These are phyloP conservation scores for Drosophila nannoptera DNA, from an alignment of 1,140 invertebrate species.

Conservation along the genomic window DNA sequence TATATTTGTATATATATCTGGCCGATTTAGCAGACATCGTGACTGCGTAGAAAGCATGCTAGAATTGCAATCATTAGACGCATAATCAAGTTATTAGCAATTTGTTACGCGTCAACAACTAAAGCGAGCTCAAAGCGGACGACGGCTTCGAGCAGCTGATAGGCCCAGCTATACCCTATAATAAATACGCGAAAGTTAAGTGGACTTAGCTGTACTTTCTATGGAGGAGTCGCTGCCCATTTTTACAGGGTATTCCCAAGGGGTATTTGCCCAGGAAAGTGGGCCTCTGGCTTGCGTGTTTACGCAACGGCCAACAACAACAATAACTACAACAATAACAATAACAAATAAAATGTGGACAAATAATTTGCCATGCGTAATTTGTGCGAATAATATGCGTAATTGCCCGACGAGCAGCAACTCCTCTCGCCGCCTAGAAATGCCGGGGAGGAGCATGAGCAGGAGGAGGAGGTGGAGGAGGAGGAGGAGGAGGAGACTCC, in stretches of 20 bases:
- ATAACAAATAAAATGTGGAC: constrained; percentile 61
- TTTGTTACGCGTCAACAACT: constrained; percentile 63
- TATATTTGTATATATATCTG: constrained; percentile 30
- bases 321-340: constrained; percentile 45
- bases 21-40: constrained; percentile 16
- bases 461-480: too few relatives aligned
- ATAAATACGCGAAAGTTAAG: neutral
- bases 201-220: too few relatives aligned
- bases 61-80: constrained; percentile 68
- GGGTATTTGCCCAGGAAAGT: neutral
- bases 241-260: constrained; percentile 13
- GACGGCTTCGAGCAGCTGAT: too few relatives aligned
- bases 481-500: neutral
- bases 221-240: too few relatives aligned
- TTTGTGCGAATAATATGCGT: constrained; percentile 77
- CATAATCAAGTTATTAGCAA: constrained; percentile 77
- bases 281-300: constrained; percentile 52
- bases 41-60: constrained; percentile 8
- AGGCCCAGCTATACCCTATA: constrained; percentile 3
- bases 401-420: constrained; percentile 50
- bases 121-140: constrained; percentile 7
- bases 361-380: constrained; percentile 74
- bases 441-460: neutral
- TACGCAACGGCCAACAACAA: constrained; percentile 53
- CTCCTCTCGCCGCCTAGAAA: neutral